These are phyloP conservation scores for Nothocercus julius DNA, from an alignment of 2,113 vertebrate species.

Conservation along the genomic window DNA sequence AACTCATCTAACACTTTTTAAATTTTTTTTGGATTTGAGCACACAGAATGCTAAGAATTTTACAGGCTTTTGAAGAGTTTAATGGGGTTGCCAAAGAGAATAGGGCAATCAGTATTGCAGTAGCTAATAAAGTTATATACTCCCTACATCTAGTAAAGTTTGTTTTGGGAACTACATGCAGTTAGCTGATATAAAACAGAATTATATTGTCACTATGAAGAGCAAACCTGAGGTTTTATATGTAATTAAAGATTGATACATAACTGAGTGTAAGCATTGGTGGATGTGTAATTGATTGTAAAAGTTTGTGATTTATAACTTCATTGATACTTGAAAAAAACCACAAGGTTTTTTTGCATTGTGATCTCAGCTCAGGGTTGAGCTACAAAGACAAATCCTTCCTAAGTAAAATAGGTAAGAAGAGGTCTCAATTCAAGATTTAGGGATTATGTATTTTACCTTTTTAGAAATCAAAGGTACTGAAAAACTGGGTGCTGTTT, in stretches of 20 bases:
- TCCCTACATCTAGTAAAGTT: neutral
- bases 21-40: slow-evolving; percentile 24
- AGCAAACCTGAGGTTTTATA: neutral
- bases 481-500: neutral
- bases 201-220: neutral
- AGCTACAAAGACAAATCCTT: neutral
- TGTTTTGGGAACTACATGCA: neutral
- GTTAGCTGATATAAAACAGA: neutral
- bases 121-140: neutral
- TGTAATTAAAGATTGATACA: neutral
- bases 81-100: neutral
- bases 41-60: neutral
- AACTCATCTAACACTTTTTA: neutral
- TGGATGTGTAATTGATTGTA: neutral
- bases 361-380: neutral
- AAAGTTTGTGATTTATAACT: neutral
- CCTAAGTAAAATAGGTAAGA: neutral
- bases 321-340: neutral
- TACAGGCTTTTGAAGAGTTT: neutral
- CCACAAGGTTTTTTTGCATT: neutral
- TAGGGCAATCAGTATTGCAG: neutral
- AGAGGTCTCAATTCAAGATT: neutral
- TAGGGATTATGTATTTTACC: neutral
- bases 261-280: neutral
- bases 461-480: neutral